Conservation (phyloP, 2,113 vertebrate genomes). For the Takifugu flavidus region DNA sequence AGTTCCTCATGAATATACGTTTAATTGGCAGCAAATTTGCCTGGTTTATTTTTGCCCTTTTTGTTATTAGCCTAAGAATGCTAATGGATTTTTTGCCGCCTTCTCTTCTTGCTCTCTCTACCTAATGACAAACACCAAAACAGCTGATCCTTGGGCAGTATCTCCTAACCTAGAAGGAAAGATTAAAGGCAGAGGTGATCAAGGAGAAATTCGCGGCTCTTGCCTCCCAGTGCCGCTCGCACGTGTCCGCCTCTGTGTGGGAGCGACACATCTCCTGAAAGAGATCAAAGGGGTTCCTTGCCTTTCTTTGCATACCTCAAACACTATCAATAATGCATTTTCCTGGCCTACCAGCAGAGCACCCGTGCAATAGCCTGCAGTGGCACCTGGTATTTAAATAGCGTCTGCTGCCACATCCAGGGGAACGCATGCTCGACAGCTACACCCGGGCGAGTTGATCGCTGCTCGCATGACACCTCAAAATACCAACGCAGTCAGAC, state of each 20-base stretch:
- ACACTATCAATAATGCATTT: constrained; percentile 67
- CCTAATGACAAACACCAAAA: constrained; percentile 41
- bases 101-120: background rate
- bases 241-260: constrained; percentile 38
- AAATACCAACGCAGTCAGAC: constrained; percentile 14
- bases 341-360: constrained; percentile 37
- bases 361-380: constrained; percentile 37
- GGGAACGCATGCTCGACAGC: constrained; percentile 44
- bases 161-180: constrained; percentile 28
- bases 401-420: constrained; percentile 26
- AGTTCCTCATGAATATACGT: constrained; percentile 52
- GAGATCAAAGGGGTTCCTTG: constrained; percentile 62
- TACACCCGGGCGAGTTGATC: constrained; percentile 25
- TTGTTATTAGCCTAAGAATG: constrained; percentile 40
- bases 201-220: constrained; percentile 53
- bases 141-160: constrained; percentile 31
- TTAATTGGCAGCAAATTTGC: constrained; percentile 62
- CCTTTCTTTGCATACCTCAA: constrained; percentile 65
- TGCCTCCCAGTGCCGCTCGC: constrained; percentile 37
- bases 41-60: constrained; percentile 49
- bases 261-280: constrained; percentile 50
- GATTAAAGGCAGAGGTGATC: constrained; percentile 59
- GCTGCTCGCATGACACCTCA: constrained; percentile 28
- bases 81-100: constrained; percentile 26
- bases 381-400: constrained; percentile 43